A percentile compares a stretch with the other conserved stretches of the same genome.
Conservation (phyloP, 2,888 invertebrate species). For the Lepetodrilus schrolli region DNA sequence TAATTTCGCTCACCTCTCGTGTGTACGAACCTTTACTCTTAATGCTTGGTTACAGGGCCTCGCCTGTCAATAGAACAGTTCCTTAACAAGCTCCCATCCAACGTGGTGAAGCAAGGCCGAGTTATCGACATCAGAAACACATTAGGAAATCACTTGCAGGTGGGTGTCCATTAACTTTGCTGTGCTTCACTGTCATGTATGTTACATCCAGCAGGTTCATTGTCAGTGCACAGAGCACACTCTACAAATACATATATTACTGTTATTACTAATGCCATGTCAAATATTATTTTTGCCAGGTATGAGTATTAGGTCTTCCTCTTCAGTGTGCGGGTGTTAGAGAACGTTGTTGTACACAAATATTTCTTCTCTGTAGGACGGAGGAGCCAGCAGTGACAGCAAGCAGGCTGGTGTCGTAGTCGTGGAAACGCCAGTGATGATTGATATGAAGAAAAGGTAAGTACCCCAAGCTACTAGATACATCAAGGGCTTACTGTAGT, state of each 20-base stretch:
- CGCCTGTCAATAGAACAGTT: conserved; percentile 69
- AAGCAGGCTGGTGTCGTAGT: conserved; percentile 52
- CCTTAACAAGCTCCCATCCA: conserved; percentile 67
- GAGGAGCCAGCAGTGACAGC: not conserved
- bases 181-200: too few relatives aligned
- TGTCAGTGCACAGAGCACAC: too few relatives aligned
- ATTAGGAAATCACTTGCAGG: conserved; percentile 60
- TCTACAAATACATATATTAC: too few relatives aligned
- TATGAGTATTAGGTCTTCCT: too few relatives aligned
- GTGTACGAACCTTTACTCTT: not conserved
- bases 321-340: too few relatives aligned
- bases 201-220: not conserved
- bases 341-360: too few relatives aligned
- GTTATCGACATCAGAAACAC: conserved; percentile 71
- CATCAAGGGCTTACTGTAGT: not conserved
- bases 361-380: not conserved
- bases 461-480: not conserved
- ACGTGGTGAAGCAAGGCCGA: conserved; percentile 71
- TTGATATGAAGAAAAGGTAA: conserved; percentile 66
- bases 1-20: too few relatives aligned
- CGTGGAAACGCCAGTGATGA: conserved; percentile 62
- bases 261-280: too few relatives aligned
- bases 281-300: too few relatives aligned
- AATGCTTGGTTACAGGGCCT: conserved; percentile 57
- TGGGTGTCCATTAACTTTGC: conserved; percentile 39